These are phyloP conservation scores for Pyrrhosoma nymphula DNA, from an alignment of 2,888 invertebrate genomes.

Conservation along the genomic window DNA sequence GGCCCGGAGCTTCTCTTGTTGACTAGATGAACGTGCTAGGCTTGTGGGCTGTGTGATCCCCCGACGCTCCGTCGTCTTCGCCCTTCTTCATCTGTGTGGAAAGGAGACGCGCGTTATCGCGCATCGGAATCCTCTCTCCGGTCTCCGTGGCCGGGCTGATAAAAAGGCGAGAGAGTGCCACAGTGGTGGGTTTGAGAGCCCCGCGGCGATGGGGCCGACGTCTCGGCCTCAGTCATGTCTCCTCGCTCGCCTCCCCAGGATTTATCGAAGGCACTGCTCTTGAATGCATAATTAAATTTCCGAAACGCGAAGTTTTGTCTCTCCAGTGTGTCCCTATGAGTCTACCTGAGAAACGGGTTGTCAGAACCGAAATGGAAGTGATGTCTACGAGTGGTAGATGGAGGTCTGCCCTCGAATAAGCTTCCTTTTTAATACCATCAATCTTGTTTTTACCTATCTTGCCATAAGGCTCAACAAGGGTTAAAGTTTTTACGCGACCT, in stretches of 20 bases:
- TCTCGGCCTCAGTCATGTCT: background rate
- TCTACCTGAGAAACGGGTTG: background rate
- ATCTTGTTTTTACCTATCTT: background rate
- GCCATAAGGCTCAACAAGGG: too few relatives aligned
- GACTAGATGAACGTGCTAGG: too few relatives aligned
- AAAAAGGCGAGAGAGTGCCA: background rate
- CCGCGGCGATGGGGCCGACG: background rate
- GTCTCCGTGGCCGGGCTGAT: background rate
- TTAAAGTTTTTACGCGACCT: background rate
- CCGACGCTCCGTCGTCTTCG: background rate
- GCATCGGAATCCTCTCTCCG: background rate
- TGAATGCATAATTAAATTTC: slow-evolving; percentile 4
- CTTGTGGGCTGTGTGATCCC: too few relatives aligned
- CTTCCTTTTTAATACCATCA: background rate
- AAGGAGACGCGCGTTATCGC: background rate
- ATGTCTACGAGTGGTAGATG: background rate
- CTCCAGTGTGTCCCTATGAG: background rate
- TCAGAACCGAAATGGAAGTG: background rate
- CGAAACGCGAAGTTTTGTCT: background rate
- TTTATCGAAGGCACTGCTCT: background rate
- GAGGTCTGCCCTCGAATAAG: background rate
- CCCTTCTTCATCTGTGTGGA: background rate
- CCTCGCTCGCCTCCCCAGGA: background rate
- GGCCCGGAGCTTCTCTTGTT: too few relatives aligned
- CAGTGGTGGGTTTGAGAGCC: too few relatives aligned